Percentiles rank a stretch among this genome's conserved stretches.
These are phyloP conservation scores for Eonycteris spelaea DNA, from an alignment of 2,113 vertebrate species.

Conservation along the genomic window DNA sequence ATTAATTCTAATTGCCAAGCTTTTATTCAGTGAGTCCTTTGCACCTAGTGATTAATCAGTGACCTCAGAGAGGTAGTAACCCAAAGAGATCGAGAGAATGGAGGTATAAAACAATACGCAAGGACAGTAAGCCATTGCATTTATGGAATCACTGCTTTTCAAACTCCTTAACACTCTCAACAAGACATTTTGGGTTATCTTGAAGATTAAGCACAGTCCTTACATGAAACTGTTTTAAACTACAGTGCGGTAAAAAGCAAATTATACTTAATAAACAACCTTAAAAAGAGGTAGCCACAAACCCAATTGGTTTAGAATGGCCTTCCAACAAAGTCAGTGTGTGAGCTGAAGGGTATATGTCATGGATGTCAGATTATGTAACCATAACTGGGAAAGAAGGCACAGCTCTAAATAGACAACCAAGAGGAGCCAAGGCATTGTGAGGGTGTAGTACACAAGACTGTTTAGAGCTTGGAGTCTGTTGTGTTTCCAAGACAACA, in stretches of 20 bases:
- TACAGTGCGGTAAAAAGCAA: constrained; percentile 32
- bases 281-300: constrained; percentile 36
- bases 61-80: constrained; percentile 41
- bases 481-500: background rate
- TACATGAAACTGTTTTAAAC: constrained; percentile 14
- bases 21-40: constrained; percentile 13
- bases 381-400: background rate
- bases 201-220: background rate
- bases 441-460: background rate
- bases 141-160: background rate
- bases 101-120: background rate
- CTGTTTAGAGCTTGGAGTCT: background rate
- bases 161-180: background rate
- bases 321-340: background rate
- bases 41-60: constrained; percentile 35
- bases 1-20: background rate
- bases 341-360: background rate
- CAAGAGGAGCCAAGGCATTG: background rate
- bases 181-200: background rate
- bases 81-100: constrained; percentile 19
- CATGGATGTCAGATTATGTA: background rate
- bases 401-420: background rate
- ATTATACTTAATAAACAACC: background rate
- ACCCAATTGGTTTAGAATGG: background rate
- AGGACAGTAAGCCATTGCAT: background rate